Base-by-base conservation (phyloP, 2,797 vertebrate genomes). In the Artibeus jamaicensis region DNA sequence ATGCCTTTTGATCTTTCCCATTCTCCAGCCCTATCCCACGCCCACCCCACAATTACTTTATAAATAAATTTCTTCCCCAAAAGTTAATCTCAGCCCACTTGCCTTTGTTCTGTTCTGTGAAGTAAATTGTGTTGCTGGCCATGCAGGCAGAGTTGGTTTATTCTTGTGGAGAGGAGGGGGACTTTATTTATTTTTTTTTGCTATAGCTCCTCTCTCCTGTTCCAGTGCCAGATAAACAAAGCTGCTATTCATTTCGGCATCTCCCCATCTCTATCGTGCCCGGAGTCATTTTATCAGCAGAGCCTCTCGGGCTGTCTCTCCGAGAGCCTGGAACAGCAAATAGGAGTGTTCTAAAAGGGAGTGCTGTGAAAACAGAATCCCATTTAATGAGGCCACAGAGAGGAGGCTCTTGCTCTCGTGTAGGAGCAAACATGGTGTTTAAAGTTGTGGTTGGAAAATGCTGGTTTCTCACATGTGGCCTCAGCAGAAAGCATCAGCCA, bases 221-320 rank as follows among this genome's bases (percentile, higher is more conserved):
- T 68, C 67, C 73, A 24, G 14, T 32, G 86, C 85, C 94, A 90
- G 77, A 97, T 97, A 98, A 98, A 98, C 97, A 98, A 97, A 98
- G 93, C 94, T 95, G 96, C 97, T 96, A 91, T 98, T 98, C 98
- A 98, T 98, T 96, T 26, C 44, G 1, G 95, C 96, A 98, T 82
- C 77, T 83, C 59, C 15, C 82, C 71, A 48, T 77, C 50, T 85
- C 89, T 42, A 1, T n/a, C 1, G 1, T 34, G 39, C 74, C 89
- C 96, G 94, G 96, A 97, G 86, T 91, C 95, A 89, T 98, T 98
- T 96, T 98, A 98, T 98, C 97, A 96, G 95, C 96, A 97, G 97
- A 93, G 92, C 86, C 97, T 91, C 92, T 97, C 67, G 39, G 94
- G 97, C 97, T 96, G 94, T 96, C 96, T 97, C 98, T 97, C 96